Evolutionary conservation across 2,797 vertebrate genomes (phyloP), one percentile per base, ranked within the genome.

Genomic region (Myotis vivesi): DNA sequence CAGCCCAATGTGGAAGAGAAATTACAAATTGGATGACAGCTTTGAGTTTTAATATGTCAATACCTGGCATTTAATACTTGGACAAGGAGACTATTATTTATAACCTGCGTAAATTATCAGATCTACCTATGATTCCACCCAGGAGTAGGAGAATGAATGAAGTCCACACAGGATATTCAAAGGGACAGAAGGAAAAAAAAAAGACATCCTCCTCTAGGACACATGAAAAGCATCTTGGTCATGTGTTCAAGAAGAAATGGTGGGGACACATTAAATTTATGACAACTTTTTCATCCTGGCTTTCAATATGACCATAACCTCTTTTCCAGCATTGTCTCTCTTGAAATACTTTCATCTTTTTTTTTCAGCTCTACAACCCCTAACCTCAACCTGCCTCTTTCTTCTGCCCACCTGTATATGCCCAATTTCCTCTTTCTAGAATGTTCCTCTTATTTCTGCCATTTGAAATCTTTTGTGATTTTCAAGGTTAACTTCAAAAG

Each of bases 401-500:
- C 57, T 92, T 81, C 46, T 51, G 13, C 30, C 71, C 19, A 89
- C 20, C 66, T 44, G 6, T 10, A 16, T 38, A 22, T 25, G 15
- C 12, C 33, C 6, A 0, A 73, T 62, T 77, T 92, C 69, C 22
- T 71, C 30, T 53, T 83, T 83, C 73, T 72, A 55, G 20, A 94
- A 91, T 51, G 17, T 93, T 92, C 30, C 17, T 49, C 8, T 49
- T 76, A 88, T 85, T 89, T 73, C 44, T 68, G 8, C 12, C n/a
- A 76, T 13, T 89, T 86, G 66, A 94, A 96, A 85, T 95, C 22
- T 33, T 91, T 73, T 51, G 41, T 46, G 28, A 94, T 15, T 80
- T 94, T 91, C 62, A 84, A 95, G n/a, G 33, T 81, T 96, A 55
- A 92, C 41, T 73, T 96, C 87, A 91, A 94, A 95, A 95, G 57